Conservation (phyloP, 2,797 vertebrate species). For the Mormyrops boulengeri region DNA sequence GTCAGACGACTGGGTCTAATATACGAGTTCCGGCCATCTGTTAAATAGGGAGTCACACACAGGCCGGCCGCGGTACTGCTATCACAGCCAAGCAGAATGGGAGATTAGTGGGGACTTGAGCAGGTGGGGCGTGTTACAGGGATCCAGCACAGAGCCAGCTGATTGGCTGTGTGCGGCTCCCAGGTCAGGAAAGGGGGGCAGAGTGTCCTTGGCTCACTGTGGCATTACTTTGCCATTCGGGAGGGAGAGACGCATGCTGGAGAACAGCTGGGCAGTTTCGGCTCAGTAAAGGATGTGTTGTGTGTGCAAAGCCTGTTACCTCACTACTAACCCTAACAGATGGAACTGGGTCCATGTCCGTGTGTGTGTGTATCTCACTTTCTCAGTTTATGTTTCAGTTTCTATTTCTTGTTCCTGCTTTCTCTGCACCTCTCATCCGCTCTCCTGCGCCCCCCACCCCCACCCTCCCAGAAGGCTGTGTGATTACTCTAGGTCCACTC, state of each 20-base stretch:
- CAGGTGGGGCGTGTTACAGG: background rate
- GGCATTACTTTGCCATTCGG: background rate
- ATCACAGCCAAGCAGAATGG: background rate
- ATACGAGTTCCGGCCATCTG: background rate
- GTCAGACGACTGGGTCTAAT: background rate
- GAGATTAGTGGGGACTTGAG: background rate
- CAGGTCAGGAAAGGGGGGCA: background rate
- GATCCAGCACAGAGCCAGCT: background rate
- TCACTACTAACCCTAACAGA: constrained; percentile 19
- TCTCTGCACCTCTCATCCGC: background rate
- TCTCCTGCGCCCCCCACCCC: background rate
- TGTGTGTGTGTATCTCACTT: constrained; percentile 5
- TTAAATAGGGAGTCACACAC: background rate
- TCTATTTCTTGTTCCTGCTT: background rate
- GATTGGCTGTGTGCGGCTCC: background rate
- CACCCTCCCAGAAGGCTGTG: background rate
- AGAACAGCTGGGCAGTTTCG: background rate
- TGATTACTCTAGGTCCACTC: background rate
- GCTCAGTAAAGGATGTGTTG: background rate
- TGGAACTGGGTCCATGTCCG: constrained; percentile 28
- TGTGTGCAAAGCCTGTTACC: background rate
- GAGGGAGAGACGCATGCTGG: background rate
- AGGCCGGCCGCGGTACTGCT: background rate
- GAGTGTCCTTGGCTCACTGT: background rate
- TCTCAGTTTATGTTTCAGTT: background rate